phyloP scores from a whole-genome alignment of 2,888 invertebrate species.

The Selenia dentaria region DNA sequence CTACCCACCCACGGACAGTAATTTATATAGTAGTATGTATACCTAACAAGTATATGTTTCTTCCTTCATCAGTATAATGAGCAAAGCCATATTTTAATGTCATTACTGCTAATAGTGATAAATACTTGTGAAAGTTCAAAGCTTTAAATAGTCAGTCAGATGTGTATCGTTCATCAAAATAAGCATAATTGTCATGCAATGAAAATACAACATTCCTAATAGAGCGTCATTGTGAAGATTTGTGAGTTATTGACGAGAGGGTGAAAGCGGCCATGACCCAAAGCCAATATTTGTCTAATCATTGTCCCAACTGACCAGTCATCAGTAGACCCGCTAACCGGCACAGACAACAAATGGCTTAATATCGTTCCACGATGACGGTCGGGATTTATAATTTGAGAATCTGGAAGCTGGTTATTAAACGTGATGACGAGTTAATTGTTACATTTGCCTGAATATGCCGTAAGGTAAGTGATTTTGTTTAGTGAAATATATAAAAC shows the following conservation, averaged over 20 bases:
- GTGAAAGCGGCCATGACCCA: slow-evolving; percentile 54
- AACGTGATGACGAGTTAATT: slow-evolving; percentile 23
- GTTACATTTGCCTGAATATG: too few relatives aligned
- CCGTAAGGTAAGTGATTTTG: too few relatives aligned
- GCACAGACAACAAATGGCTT: slow-evolving; percentile 41
- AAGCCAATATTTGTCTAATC: slow-evolving; percentile 59
- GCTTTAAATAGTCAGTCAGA: slow-evolving; percentile 1
- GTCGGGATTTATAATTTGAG: slow-evolving; percentile 17
- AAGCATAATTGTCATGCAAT: slow-evolving; percentile 7
- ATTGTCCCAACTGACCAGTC: slow-evolving; percentile 56
- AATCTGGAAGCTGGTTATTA: slow-evolving; percentile 29
- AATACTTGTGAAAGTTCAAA: slow-evolving; percentile 6
- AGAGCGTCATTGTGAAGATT: slow-evolving; percentile 8
- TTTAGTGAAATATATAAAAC: too few relatives aligned
- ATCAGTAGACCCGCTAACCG: slow-evolving; percentile 38
- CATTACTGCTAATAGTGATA: not conserved
- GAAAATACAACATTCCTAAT: slow-evolving; percentile 4
- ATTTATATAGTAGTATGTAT: too few relatives aligned
- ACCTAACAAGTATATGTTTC: too few relatives aligned
- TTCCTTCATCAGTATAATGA: too few relatives aligned
- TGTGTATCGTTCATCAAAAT: not conserved
- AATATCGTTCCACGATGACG: slow-evolving; percentile 38
- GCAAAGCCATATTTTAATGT: not conserved
- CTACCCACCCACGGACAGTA: not conserved
- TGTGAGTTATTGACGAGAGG: slow-evolving; percentile 1